Conservation (phyloP, 2,113 vertebrate species). For the Halichoeres trimaculatus region DNA sequence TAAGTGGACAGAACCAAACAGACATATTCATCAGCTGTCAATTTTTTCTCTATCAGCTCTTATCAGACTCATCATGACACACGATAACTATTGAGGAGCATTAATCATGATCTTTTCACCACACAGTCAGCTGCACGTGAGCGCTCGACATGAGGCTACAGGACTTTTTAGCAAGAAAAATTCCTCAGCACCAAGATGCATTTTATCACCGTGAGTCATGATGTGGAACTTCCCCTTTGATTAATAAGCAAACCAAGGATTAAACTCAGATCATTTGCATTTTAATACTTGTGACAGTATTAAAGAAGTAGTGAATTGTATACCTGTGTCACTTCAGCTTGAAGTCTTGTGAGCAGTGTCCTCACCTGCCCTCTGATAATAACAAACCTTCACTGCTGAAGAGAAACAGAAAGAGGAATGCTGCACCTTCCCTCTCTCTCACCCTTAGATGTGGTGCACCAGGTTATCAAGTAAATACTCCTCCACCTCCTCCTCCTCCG, state of each 20-base stretch:
- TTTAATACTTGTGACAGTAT: not conserved
- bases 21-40: not conserved
- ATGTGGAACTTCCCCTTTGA: not conserved
- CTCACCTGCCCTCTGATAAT: conserved; percentile 19
- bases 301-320: too few species aligned
- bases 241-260: not conserved
- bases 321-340: not conserved
- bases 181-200: not conserved
- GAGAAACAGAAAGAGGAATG: conserved; percentile 29
- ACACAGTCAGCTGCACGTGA: not conserved
- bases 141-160: not conserved
- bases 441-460: not conserved
- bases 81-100: not conserved
- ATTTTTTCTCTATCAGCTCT: too few species aligned
- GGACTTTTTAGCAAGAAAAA: not conserved
- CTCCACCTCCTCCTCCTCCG: not conserved
- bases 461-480: not conserved
- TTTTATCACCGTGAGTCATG: conserved; percentile 4
- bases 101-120: not conserved
- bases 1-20: too few species aligned
- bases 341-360: conserved; percentile 13
- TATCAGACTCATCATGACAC: not conserved
- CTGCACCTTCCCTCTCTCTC: not conserved
- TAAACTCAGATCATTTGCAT: not conserved
- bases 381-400: not conserved